These are phyloP conservation scores for Numida meleagris DNA, from an alignment of 2,113 vertebrate species.

Conservation along the genomic window DNA sequence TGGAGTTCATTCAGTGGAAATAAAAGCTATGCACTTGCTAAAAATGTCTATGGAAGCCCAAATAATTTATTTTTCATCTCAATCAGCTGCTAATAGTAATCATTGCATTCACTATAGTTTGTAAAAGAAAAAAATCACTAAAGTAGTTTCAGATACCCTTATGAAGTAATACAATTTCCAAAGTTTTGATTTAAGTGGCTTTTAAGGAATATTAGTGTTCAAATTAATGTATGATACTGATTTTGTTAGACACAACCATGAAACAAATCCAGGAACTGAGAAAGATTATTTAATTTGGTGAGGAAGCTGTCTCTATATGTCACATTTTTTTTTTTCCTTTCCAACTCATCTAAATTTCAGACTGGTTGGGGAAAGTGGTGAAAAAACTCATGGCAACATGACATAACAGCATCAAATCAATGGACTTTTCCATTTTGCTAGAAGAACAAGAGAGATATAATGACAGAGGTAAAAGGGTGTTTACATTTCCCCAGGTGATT, in stretches of 20 bases:
- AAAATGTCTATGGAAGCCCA: background rate
- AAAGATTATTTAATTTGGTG: background rate
- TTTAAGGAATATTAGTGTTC: background rate
- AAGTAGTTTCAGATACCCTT: background rate
- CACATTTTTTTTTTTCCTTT: background rate
- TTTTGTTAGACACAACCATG: background rate
- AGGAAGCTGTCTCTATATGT: background rate
- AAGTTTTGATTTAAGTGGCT: background rate
- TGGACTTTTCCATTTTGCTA: conserved; percentile 1
- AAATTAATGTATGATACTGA: background rate
- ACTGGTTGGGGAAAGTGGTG: too few species aligned
- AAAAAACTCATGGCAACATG: background rate
- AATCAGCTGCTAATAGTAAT: background rate
- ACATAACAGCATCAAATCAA: background rate
- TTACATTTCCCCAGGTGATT: conserved; percentile 25
- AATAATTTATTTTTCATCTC: background rate
- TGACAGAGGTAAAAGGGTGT: conserved; percentile 10
- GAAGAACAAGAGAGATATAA: conserved; percentile 4
- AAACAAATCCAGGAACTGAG: background rate
- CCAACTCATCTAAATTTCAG: fast-evolving
- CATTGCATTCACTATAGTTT: background rate
- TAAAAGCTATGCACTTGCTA: background rate
- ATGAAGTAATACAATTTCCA: background rate
- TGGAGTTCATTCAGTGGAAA: background rate
- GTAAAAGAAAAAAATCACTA: background rate